These are phyloP conservation scores for Ips nitidus DNA, from an alignment of 1,140 invertebrate species.

Conservation along the genomic window DNA sequence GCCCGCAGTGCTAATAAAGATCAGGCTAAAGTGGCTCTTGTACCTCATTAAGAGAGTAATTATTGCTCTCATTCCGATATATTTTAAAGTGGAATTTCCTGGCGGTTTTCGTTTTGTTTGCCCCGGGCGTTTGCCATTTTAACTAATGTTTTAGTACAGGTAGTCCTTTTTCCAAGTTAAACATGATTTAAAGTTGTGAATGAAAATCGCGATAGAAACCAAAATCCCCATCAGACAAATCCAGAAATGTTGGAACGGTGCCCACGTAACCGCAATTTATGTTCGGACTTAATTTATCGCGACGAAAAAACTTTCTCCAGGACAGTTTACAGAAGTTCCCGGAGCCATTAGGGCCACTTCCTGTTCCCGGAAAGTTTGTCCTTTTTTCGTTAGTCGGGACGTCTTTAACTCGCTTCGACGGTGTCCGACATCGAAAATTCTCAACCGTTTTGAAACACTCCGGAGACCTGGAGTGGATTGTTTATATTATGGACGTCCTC, in stretches of 20 bases:
- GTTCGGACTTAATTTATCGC: slow-evolving; percentile 18
- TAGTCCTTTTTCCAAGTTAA: too few species aligned
- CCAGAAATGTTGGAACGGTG: not conserved
- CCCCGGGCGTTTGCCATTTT: too few species aligned
- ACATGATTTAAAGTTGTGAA: too few species aligned
- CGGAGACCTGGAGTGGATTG: slow-evolving; percentile 5
- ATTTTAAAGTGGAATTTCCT: too few species aligned
- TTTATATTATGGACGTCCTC: slow-evolving; percentile 8
- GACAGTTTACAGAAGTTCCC: slow-evolving; percentile 27
- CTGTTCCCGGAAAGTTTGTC: slow-evolving; percentile 18
- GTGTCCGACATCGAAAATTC: slow-evolving; percentile 15
- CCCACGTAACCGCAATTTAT: slow-evolving; percentile 21
- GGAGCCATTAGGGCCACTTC: slow-evolving; percentile 25
- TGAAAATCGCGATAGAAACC: too few species aligned
- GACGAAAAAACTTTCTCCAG: slow-evolving; percentile 13
- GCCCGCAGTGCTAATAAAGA: too few species aligned
- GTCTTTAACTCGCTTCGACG: slow-evolving; percentile 13
- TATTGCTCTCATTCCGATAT: too few species aligned
- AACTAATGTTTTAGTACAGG: too few species aligned
- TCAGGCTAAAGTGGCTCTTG: too few species aligned
- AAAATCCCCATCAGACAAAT: not conserved
- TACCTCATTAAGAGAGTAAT: too few species aligned
- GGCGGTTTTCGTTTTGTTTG: too few species aligned
- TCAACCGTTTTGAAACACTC: not conserved
- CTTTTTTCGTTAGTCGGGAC: slow-evolving; percentile 7